Conservation (phyloP, 1,140 invertebrate species). For the Phymastichus coffea region DNA sequence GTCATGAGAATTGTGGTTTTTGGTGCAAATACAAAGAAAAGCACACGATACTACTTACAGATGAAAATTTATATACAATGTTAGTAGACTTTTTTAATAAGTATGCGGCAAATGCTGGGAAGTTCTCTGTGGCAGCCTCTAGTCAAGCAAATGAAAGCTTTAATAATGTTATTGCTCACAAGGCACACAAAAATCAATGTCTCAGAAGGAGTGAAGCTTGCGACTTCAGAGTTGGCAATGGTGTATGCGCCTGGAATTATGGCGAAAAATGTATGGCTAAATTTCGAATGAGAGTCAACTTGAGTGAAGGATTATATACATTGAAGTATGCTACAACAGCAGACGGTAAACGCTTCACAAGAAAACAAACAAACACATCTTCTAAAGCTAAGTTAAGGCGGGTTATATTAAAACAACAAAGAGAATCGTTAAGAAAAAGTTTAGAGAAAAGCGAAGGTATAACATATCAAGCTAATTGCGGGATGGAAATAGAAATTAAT, state of each 20-base stretch:
- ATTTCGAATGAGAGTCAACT: too few relatives aligned
- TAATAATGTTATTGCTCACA: too few relatives aligned
- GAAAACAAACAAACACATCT: neutral
- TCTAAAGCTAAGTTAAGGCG: neutral
- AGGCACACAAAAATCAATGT: too few relatives aligned
- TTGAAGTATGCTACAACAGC: neutral
- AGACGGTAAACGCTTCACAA: neutral
- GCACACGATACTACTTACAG: constrained; percentile 25
- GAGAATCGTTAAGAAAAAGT: constrained; percentile 12
- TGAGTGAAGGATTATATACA: constrained; percentile 33
- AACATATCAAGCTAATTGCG: neutral
- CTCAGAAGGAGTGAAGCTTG: too few relatives aligned
- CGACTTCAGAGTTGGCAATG: too few relatives aligned
- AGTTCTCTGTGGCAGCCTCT: constrained; percentile 34
- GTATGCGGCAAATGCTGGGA: constrained; percentile 27
- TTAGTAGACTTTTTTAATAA: constrained; percentile 31
- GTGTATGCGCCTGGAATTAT: too few relatives aligned
- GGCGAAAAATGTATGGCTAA: constrained; percentile 30
- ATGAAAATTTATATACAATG: constrained; percentile 19
- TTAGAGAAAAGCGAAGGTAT: constrained; percentile 5
- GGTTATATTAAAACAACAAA: constrained; percentile 1
- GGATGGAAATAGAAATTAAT: neutral
- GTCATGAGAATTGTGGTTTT: neutral
- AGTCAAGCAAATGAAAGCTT: too few relatives aligned
- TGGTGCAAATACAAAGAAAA: too few relatives aligned